Evolutionary conservation across 1,140 invertebrate species (phyloP), one percentile per base, ranked within the genome.

Genomic region (Ceratosolen fusciceps): DNA sequence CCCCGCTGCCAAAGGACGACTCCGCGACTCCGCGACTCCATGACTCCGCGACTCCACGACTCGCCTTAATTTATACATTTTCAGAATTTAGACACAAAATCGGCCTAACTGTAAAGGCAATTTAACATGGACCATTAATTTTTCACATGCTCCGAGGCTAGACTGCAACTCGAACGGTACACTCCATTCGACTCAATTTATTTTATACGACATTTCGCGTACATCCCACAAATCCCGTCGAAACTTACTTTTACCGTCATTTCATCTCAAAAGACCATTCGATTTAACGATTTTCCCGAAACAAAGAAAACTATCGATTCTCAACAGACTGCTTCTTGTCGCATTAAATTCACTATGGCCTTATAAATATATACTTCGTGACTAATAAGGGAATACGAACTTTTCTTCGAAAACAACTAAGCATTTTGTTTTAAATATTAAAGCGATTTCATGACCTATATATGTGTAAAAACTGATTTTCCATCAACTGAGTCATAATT

Each of bases 31-130:
- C 43, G 43, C 7, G 16, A 47, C 16, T 47, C 16, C 8, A 47
- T 7, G 8, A 47, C 43, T 47, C 16, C 8, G 43, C 43, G 16
- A 47, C 7, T n/a, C n/a, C n/a, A n/a, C n/a, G n/a, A n/a, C n/a
- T n/a, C n/a, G n/a, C n/a, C n/a, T n/a, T n/a, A n/a, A n/a, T n/a
- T n/a, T n/a, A n/a, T n/a, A n/a, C n/a, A n/a, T n/a, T n/a, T n/a
- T n/a, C n/a, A 14, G 5, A 60, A 29, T 60, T 60, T 31, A 29
- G 3, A 31, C 5, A 29, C 26, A 29, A 60, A 60, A 60, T 60
- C 56, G 26, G 26, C 56, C 8, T 31, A 60, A 60, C 56, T 60
- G 56, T 60, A 60, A 60, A 60, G 54, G 29, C 56, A 60, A 29
- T 60, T 29, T 60, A 14, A 60, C 56, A 9, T 54, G 19, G 52